phyloP scores from a whole-genome alignment of 1,140 invertebrate genomes.

The Heliconius nattereri region DNA sequence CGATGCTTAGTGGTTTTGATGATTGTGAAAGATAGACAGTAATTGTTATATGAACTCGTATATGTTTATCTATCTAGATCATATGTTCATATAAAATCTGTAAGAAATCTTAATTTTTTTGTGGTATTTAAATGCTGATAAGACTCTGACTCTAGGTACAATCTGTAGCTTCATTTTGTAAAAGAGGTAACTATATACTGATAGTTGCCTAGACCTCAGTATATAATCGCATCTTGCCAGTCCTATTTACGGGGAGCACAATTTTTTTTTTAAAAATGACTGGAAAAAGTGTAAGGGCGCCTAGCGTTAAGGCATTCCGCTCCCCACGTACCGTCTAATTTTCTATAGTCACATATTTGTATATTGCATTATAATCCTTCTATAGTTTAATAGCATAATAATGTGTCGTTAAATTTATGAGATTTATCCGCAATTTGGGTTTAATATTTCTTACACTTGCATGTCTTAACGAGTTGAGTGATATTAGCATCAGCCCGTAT shows the following conservation, averaged over 20 bases:
- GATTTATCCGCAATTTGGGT: neutral
- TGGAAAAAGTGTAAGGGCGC: too few species aligned
- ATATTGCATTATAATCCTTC: neutral
- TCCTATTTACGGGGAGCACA: too few species aligned
- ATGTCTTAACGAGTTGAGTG: neutral
- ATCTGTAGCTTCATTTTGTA: too few species aligned
- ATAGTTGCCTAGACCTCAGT: too few species aligned
- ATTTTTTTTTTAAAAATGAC: too few species aligned
- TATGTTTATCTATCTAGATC: neutral
- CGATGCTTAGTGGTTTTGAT: slow-evolving; percentile 2
- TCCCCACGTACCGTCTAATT: too few species aligned
- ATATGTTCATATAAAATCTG: neutral
- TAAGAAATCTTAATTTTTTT: neutral
- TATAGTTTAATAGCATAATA: neutral
- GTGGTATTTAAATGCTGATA: too few species aligned
- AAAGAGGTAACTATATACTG: too few species aligned
- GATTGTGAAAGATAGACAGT: slow-evolving; percentile 20
- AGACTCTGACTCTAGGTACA: too few species aligned
- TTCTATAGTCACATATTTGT: too few species aligned
- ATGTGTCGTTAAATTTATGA: neutral
- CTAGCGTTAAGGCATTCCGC: too few species aligned
- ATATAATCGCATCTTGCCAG: too few species aligned
- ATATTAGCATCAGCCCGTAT: neutral
- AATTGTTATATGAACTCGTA: slow-evolving; percentile 16
- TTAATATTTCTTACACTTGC: neutral